Conservation (phyloP, 2,797 vertebrate species). For the Gadopsis bispinosus region DNA sequence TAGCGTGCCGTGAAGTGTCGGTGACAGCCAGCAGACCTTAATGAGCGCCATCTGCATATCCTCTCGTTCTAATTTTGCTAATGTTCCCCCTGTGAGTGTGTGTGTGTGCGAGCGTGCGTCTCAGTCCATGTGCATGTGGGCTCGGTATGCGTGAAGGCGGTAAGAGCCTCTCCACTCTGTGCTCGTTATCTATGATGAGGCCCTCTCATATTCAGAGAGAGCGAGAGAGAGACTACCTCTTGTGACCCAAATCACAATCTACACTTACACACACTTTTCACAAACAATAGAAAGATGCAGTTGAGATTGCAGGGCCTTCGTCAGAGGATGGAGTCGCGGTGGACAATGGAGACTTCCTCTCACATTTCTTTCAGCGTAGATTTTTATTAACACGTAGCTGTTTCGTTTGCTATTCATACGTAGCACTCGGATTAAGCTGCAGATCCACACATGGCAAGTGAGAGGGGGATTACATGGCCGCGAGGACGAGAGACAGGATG, state of each 20-base stretch:
- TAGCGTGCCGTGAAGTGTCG: constrained; percentile 53
- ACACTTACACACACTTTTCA: constrained; percentile 1
- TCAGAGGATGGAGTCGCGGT: background rate
- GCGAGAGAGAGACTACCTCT: constrained; percentile 18
- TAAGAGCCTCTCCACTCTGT: constrained; percentile 56
- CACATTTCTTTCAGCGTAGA: background rate
- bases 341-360: background rate
- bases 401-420: background rate
- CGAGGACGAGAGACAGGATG: constrained; percentile 3
- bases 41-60: constrained; percentile 78
- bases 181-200: constrained; percentile 62
- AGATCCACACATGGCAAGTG: background rate
- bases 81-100: constrained; percentile 50
- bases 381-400: background rate
- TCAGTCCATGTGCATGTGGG: constrained; percentile 4
- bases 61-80: constrained; percentile 66
- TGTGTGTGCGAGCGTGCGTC: background rate
- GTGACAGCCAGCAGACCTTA: constrained; percentile 70
- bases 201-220: constrained; percentile 43
- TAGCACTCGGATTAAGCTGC: background rate
- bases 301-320: background rate
- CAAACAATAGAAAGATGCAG: constrained; percentile 10
- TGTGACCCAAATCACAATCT: constrained; percentile 6
- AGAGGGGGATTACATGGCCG: background rate
- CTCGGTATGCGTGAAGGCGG: constrained; percentile 10